phyloP scores from a whole-genome alignment of 2,888 invertebrate genomes.

The Pilophorus perplexus region DNA sequence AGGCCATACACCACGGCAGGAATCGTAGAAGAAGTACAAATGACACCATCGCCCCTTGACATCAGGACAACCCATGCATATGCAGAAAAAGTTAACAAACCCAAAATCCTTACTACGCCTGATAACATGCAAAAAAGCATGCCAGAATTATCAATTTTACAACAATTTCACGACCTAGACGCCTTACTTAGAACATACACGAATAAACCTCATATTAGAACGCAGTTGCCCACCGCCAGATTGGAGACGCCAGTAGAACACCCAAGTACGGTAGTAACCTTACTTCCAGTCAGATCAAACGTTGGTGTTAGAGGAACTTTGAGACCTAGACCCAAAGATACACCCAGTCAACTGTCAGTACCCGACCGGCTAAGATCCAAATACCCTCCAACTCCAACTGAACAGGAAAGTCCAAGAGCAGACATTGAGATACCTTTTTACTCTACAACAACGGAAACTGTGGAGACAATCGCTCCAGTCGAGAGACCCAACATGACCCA shows the following conservation, averaged over 20 bases:
- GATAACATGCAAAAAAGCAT: conserved; percentile 37
- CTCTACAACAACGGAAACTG: conserved; percentile 31
- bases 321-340: conserved; percentile 46
- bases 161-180: conserved; percentile 48
- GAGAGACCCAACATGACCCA: conserved; percentile 9
- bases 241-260: conserved; percentile 28
- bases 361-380: too few relatives aligned
- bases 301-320: conserved; percentile 70
- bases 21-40: conserved; percentile 27
- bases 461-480: neutral
- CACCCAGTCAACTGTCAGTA: neutral
- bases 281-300: conserved; percentile 76
- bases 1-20: conserved; percentile 21
- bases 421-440: neutral
- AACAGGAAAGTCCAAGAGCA: neutral
- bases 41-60: conserved; percentile 26
- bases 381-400: neutral
- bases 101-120: conserved; percentile 8
- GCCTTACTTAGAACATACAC: conserved; percentile 45
- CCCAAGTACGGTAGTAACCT: conserved; percentile 58
- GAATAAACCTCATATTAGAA: neutral
- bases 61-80: conserved; percentile 23
- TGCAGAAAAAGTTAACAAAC: conserved; percentile 33
- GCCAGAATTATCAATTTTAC: conserved; percentile 48
- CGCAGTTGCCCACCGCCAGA: conserved; percentile 32